These are phyloP conservation scores for Zaprionus vittiger DNA, from an alignment of 1,140 invertebrate species.

Conservation along the genomic window DNA sequence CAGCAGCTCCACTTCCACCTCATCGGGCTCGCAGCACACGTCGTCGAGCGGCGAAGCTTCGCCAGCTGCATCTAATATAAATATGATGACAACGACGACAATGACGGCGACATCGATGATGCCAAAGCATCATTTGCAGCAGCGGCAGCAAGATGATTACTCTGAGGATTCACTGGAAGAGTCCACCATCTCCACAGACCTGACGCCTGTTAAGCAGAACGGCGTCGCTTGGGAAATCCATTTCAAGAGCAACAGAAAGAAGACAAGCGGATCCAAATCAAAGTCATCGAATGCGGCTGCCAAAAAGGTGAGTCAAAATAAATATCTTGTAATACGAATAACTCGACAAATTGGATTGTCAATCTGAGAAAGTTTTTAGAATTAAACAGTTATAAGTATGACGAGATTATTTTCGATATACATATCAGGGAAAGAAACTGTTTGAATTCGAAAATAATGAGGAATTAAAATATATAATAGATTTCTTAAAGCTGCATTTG, in stretches of 20 bases:
- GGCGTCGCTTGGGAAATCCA: conserved; percentile 94
- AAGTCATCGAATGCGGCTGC: conserved; percentile 30
- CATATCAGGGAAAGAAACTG: no score
- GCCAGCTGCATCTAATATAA: conserved; percentile 62
- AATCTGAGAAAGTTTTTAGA: no score
- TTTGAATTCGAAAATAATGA: no score
- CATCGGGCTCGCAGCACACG: conserved; percentile 59
- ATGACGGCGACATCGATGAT: background rate
- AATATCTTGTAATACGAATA: no score
- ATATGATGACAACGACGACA: conserved; percentile 31
- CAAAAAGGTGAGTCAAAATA: conserved; percentile 49
- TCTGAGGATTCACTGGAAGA: conserved; percentile 93
- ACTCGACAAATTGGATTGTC: no score
- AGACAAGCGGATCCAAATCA: conserved; percentile 29
- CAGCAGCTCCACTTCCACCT: conserved; percentile 62
- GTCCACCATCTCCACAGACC: conserved; percentile 86
- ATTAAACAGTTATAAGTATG: no score
- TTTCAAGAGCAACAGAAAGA: conserved; percentile 84
- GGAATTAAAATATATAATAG: no score
- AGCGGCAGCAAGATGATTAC: conserved; percentile 85
- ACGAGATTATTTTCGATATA: no score
- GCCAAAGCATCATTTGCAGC: conserved; percentile 28
- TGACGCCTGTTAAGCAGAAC: conserved; percentile 88
- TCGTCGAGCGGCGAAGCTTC: conserved; percentile 70
- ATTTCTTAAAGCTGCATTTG: no score